phyloP scores from a whole-genome alignment of 2,888 invertebrate genomes.

The Nebria salina region DNA sequence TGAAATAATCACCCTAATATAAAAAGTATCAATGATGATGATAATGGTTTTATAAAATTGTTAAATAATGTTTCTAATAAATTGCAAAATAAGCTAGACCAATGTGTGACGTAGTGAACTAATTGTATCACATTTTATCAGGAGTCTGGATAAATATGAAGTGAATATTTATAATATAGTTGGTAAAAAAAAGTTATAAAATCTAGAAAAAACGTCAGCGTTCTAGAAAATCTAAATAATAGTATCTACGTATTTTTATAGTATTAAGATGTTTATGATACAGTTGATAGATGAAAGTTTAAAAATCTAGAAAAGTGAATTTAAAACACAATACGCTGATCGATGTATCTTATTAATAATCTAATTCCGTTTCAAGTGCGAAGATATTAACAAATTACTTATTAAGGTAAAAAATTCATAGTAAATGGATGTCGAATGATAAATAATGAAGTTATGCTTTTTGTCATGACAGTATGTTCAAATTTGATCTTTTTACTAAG shows the following conservation, averaged over 20 bases:
- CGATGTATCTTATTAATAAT: background rate
- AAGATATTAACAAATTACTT: background rate
- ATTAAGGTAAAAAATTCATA: background rate
- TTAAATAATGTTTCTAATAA: background rate
- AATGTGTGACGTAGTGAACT: background rate
- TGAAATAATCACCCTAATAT: background rate
- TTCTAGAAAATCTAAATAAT: background rate
- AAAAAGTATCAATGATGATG: background rate
- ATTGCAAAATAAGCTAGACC: background rate
- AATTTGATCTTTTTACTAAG: background rate
- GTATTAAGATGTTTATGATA: slow-evolving; percentile 1
- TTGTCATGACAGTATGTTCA: background rate
- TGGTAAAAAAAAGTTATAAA: background rate
- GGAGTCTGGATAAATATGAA: background rate
- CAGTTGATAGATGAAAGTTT: background rate
- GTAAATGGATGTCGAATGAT: background rate
- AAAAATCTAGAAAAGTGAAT: background rate
- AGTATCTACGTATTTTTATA: background rate
- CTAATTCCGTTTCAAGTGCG: background rate
- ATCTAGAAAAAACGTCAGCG: background rate
- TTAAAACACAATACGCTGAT: background rate
- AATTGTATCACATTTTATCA: background rate
- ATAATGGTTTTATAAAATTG: background rate
- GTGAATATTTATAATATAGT: background rate
- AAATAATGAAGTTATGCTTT: background rate